These are phyloP conservation scores for Ranitomeya imitator DNA, from an alignment of 2,113 vertebrate genomes.

Conservation along the genomic window DNA sequence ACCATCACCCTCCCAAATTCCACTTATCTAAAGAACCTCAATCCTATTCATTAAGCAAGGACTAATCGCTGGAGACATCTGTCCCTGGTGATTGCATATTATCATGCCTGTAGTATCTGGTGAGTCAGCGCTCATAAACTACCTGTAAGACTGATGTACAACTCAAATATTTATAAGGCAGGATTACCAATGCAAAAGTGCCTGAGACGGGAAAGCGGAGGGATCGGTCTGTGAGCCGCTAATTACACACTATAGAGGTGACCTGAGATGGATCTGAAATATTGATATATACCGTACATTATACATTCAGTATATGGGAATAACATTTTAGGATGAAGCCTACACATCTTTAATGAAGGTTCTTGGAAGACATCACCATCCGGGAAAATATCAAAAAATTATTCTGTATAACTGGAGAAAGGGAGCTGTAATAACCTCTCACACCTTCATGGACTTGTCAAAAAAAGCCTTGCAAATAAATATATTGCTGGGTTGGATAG, in stretches of 20 bases:
- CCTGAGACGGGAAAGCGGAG: neutral
- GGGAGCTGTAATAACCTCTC: neutral
- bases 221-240: neutral
- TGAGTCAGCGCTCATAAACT: neutral
- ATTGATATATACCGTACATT: neutral
- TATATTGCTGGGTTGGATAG: neutral
- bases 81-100: too few relatives aligned
- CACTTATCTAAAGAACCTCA: neutral
- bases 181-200: conserved; percentile 24
- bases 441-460: neutral
- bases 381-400: neutral
- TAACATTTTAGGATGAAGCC: neutral
- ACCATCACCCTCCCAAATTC: neutral
- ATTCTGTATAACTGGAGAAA: neutral
- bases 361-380: neutral
- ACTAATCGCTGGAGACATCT: neutral
- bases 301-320: neutral
- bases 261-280: neutral
- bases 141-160: neutral
- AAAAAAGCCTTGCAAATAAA: neutral
- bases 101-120: neutral
- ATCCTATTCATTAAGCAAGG: neutral
- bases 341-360: neutral
- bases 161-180: conserved; percentile 1
- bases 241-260: neutral